Evolutionary conservation across 2,888 invertebrate species (phyloP), one percentile per base, ranked within the genome.

Genomic region (Phaedon cochleariae): DNA sequence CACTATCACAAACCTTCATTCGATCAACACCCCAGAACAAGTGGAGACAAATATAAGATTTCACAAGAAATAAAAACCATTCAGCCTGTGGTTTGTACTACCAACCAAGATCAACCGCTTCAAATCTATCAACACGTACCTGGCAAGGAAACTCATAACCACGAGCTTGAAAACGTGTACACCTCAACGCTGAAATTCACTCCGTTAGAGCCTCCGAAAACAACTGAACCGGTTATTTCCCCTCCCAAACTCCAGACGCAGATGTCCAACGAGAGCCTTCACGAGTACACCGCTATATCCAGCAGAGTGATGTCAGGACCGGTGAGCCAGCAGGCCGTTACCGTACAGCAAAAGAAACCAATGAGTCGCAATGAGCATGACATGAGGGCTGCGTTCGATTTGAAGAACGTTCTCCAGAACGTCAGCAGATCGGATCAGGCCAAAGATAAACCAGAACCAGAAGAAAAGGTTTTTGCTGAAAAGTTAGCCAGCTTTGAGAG

Each of bases 221-320:
- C 67, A 26, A 62, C 53, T 17, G 70, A 72, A 60, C 68, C 71
- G 6, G 64, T 67, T 3, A 46, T 67, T 12, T 67, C 61, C 58
- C 70, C 72, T 15, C 77, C 77, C 5, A 77, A 76, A 45, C 74
- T 78, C 7, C 72, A 79, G 26, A 73, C 76, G 4, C 82, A 82
- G 73, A 59, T 72, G 4, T 82, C 82, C 0, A 74, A 74, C 20
- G 83, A 83, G 51, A 81, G 80, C 60, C 57, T 82, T 3, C 79
- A 82, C 58, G 83, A 84, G 71, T 89, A 90, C 77, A 85, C 85
- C 63, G 89, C 91, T 67, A 89, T 90, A 66, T 86, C 86, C 54
- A 86, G 88, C 52, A 89, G 88, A 76, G 92, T 92, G n/a, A 92
- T 92, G 92, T 85, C 87, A 55, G 92, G 90, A 0, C 92, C 92